phyloP scores from a whole-genome alignment of 2,113 vertebrate genomes.

The Pachycephala philippinensis region DNA sequence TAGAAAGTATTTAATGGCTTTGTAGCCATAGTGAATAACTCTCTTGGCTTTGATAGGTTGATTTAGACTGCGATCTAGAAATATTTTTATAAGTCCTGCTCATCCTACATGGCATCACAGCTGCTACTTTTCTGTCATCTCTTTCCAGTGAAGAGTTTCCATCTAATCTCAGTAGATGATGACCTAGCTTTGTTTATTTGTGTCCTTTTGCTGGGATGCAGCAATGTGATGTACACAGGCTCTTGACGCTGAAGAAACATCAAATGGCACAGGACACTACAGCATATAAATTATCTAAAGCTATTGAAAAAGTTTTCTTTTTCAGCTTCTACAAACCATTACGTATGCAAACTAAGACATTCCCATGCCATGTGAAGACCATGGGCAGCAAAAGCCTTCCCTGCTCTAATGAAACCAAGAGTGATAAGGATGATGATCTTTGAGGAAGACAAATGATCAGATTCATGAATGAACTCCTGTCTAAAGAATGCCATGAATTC shows the following conservation, averaged over 20 bases:
- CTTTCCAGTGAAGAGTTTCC: background rate
- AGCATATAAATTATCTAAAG: background rate
- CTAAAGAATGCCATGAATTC: background rate
- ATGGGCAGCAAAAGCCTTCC: background rate
- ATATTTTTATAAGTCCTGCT: background rate
- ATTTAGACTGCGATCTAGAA: background rate
- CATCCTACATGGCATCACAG: background rate
- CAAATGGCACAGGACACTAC: background rate
- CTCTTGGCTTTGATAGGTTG: background rate
- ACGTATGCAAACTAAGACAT: fast-evolving
- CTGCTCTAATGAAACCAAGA: background rate
- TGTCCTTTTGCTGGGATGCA: background rate
- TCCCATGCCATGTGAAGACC: background rate
- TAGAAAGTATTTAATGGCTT: background rate
- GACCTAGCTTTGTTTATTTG: background rate
- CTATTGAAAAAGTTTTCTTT: background rate
- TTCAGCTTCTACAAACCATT: background rate
- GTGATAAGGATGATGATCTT: background rate
- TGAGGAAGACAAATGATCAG: background rate
- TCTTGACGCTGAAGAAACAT: background rate
- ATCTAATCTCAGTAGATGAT: background rate
- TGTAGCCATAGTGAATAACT: background rate
- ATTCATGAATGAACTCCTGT: background rate
- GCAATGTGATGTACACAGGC: background rate
- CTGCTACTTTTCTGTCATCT: background rate